A percentile compares a stretch with the other conserved stretches of the same genome.
Conservation (phyloP, 1,140 invertebrate genomes). For the Sinonovacula constricta region DNA sequence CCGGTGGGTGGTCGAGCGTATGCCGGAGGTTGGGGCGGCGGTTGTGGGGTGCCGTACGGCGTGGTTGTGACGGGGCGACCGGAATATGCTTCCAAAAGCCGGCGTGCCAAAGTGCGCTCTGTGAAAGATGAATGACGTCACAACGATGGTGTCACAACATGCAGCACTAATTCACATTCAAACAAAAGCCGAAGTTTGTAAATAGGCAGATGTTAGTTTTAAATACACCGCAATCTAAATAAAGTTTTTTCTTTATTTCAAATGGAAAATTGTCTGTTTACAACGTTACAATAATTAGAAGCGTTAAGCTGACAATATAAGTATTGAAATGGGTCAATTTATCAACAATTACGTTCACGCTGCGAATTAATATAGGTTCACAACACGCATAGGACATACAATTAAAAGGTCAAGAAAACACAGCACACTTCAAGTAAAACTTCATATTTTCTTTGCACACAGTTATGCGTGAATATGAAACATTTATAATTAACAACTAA, state of each 20-base stretch:
- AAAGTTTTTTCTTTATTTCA: background rate
- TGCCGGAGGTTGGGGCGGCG: constrained; percentile 8
- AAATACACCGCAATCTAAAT: background rate
- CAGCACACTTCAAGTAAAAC: too few species aligned
- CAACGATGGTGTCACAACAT: background rate
- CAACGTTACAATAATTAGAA: background rate
- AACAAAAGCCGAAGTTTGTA: background rate
- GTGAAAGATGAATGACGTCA: background rate
- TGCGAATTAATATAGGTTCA: too few species aligned
- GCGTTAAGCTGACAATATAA: too few species aligned
- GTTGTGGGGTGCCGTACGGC: background rate
- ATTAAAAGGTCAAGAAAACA: too few species aligned
- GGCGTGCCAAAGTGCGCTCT: constrained; percentile 37
- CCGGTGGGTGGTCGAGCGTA: constrained; percentile 2
- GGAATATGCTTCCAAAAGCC: constrained; percentile 38
- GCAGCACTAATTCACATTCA: background rate
- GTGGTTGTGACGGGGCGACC: constrained; percentile 15
- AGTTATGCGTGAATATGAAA: too few species aligned
- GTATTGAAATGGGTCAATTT: too few species aligned
- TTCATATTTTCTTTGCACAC: too few species aligned
- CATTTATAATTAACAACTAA: too few species aligned
- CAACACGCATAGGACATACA: too few species aligned
- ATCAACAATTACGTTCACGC: too few species aligned
- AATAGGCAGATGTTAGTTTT: background rate
- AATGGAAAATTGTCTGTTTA: background rate